These are phyloP conservation scores for Euzophera pinguis DNA, from an alignment of 2,888 invertebrate genomes.

Conservation along the genomic window DNA sequence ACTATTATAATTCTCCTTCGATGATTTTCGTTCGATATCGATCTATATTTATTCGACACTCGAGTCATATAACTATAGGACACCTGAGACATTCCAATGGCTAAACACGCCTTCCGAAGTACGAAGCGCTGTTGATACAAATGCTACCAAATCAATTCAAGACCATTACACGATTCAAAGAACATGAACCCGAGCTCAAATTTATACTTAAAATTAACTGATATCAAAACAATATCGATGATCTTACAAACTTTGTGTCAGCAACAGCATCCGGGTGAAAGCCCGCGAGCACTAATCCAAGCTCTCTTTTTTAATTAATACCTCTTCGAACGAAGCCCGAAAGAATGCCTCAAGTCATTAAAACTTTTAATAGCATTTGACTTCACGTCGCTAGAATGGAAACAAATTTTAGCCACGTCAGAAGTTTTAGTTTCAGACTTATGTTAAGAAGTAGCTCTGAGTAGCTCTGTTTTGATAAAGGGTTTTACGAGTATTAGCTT, in stretches of 20 bases:
- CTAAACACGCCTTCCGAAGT: too few species aligned
- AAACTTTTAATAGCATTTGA: conserved; percentile 78
- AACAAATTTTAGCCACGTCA: conserved; percentile 64
- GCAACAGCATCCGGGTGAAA: conserved; percentile 36
- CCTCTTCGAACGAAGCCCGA: conserved; percentile 71
- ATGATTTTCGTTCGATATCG: too few species aligned
- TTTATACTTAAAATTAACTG: neutral
- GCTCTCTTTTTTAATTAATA: conserved; percentile 78
- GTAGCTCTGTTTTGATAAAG: neutral
- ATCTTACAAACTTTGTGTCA: conserved; percentile 24
- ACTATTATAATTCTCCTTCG: too few species aligned
- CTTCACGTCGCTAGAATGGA: conserved; percentile 55
- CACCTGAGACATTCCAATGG: too few species aligned
- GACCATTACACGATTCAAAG: too few species aligned
- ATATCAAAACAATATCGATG: neutral
- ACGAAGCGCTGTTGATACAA: too few species aligned
- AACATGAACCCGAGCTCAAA: too few species aligned
- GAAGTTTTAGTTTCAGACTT: conserved; percentile 52
- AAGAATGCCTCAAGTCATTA: conserved; percentile 78
- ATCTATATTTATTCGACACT: too few species aligned
- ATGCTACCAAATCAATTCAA: too few species aligned
- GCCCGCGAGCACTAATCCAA: conserved; percentile 55
- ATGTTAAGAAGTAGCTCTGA: conserved; percentile 12
- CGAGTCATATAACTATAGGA: too few species aligned
- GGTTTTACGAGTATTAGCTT: neutral